A percentile compares a stretch with the other conserved stretches of the same genome.
Evolutionary conservation across 2,888 invertebrate genomes (phyloP).

Genomic region (Pseudeuparius sepicola): DNA sequence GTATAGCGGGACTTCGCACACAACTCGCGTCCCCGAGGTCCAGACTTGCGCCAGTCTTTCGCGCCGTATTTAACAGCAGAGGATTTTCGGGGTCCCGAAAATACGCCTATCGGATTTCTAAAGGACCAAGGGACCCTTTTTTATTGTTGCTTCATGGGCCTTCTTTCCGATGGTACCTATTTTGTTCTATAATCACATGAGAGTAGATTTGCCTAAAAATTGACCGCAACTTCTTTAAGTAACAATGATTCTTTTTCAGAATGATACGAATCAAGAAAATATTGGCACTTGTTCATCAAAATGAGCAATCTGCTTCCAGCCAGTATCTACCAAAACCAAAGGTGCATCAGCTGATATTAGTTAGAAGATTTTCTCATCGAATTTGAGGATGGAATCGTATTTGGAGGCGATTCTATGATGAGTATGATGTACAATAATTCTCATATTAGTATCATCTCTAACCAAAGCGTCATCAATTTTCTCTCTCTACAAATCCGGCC

Average conservation of each 20-base stretch:
- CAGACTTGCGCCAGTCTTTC: too few relatives aligned
- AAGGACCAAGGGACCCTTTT: too few relatives aligned
- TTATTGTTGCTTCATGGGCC: too few relatives aligned
- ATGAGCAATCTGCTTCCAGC: conserved; percentile 3
- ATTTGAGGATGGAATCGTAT: conserved; percentile 3
- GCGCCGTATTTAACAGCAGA: too few relatives aligned
- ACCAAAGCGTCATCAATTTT: conserved; percentile 3
- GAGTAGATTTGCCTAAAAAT: too few relatives aligned
- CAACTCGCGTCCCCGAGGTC: too few relatives aligned
- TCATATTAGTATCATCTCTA: conserved; percentile 2
- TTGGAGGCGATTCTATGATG: conserved; percentile 2
- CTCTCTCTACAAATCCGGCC: neutral
- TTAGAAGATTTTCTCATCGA: conserved; percentile 2
- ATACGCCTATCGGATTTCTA: too few relatives aligned
- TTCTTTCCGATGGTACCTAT: too few relatives aligned
- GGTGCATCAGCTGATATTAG: conserved; percentile 3
- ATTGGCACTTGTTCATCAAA: neutral
- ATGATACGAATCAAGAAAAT: neutral
- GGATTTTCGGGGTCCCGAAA: too few relatives aligned
- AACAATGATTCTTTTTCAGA: conserved; percentile 1
- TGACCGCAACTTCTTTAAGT: too few relatives aligned
- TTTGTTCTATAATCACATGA: too few relatives aligned
- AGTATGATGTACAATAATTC: conserved; percentile 3
- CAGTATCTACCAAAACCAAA: conserved; percentile 3
- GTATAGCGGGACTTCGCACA: too few relatives aligned